A percentile compares a stretch with the other conserved stretches of the same genome.
Evolutionary conservation across 1,140 invertebrate species (phyloP).

Genomic region (Tetramorium parvispinum): DNA sequence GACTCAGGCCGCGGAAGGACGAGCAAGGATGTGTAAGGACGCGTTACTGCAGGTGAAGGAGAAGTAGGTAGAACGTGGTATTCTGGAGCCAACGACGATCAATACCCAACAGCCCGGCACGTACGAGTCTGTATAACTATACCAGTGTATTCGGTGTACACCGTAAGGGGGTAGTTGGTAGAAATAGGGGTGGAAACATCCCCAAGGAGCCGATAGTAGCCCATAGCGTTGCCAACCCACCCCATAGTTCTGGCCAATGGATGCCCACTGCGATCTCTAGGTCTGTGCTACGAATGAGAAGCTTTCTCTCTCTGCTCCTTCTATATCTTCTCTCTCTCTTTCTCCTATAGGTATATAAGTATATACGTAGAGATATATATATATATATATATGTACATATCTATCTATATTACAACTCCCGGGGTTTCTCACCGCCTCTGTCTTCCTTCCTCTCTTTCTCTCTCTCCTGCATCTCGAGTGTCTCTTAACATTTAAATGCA

Average conservation of each 20-base stretch:
- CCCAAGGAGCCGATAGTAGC: conserved; percentile 83
- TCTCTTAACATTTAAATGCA: conserved; percentile 74
- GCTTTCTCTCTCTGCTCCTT: conserved; percentile 71
- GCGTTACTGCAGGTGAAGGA: conserved; percentile 80
- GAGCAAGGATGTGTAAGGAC: conserved; percentile 78
- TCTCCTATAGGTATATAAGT: conserved; percentile 39
- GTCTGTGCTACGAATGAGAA: conserved; percentile 75
- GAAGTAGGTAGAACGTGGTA: conserved; percentile 78
- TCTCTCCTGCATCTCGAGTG: conserved; percentile 55
- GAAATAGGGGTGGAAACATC: conserved; percentile 83
- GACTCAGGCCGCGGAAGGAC: conserved; percentile 71
- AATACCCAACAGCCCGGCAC: conserved; percentile 80
- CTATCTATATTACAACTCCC: conserved; percentile 48
- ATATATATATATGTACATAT: conserved; percentile 26
- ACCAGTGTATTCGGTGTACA: conserved; percentile 79
- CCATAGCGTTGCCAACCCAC: conserved; percentile 79
- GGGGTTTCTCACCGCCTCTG: conserved; percentile 22
- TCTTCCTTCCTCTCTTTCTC: conserved; percentile 12
- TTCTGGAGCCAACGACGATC: conserved; percentile 78
- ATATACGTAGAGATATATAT: background rate
- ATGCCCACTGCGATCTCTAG: conserved; percentile 78
- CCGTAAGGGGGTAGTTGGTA: conserved; percentile 77
- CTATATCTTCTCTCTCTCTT: conserved; percentile 56
- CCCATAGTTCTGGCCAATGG: conserved; percentile 77
- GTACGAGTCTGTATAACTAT: conserved; percentile 79